Conservation (phyloP, 2,888 invertebrate species). For the Mimas tiliae region DNA sequence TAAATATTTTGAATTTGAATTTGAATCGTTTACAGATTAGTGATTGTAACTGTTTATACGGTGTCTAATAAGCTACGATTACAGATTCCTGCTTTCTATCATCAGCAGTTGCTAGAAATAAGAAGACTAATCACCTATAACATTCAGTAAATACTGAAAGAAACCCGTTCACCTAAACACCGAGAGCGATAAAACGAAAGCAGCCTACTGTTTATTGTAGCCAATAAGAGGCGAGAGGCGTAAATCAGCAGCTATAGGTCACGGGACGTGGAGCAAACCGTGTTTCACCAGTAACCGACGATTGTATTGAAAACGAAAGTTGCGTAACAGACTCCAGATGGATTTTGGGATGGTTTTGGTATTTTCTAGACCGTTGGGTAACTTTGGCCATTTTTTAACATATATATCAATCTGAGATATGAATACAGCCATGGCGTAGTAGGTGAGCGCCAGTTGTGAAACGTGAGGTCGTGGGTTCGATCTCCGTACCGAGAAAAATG, state of each 20-base stretch:
- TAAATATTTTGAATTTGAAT: too few species aligned
- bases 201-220: conserved; percentile 46
- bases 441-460: too few species aligned
- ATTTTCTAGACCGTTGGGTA: neutral
- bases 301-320: conserved; percentile 14
- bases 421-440: too few species aligned
- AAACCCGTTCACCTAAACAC: neutral
- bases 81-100: too few species aligned
- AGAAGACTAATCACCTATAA: too few species aligned
- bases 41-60: too few species aligned
- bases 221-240: conserved; percentile 48
- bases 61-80: too few species aligned
- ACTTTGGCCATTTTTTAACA: neutral
- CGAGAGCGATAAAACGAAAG: conserved; percentile 33
- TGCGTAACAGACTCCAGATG: neutral
- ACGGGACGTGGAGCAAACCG: conserved; percentile 32
- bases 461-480: neutral
- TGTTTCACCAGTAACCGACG: conserved; percentile 31
- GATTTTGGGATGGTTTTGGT: neutral
- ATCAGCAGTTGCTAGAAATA: too few species aligned
- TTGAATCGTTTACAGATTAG: too few species aligned
- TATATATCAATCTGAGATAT: neutral
- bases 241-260: conserved; percentile 54
- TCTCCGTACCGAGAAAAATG: neutral
- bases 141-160: neutral